phyloP scores from a whole-genome alignment of 2,113 vertebrate species.

The Gymnogyps californianus region DNA sequence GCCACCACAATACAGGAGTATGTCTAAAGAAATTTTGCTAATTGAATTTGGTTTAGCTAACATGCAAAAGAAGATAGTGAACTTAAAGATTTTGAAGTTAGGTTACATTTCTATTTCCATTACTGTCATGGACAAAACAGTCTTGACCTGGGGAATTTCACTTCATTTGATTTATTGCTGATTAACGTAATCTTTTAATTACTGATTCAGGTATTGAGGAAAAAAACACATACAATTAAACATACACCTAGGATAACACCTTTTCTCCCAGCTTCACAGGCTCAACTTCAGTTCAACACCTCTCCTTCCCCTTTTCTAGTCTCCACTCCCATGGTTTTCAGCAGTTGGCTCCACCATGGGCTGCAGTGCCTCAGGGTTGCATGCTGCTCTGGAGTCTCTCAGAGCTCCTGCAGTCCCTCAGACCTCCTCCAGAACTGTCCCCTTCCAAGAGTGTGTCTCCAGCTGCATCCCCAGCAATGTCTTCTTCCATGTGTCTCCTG shows the following conservation, averaged over 20 bases:
- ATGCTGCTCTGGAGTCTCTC: not conserved
- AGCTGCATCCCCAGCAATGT: not conserved
- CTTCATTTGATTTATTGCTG: not conserved
- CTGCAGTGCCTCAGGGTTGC: not conserved
- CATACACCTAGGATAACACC: not conserved
- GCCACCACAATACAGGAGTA: not conserved
- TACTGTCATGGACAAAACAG: not conserved
- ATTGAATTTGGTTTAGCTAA: not conserved
- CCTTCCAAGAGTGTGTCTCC: not conserved
- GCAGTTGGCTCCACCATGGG: not conserved
- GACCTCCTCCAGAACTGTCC: not conserved
- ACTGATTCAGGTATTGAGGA: accelerated
- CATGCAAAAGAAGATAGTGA: not conserved
- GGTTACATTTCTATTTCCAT: not conserved
- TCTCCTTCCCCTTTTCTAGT: not conserved
- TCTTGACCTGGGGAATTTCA: not conserved
- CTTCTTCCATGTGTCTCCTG: not conserved
- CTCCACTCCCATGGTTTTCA: not conserved
- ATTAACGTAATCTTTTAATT: not conserved
- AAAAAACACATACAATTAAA: not conserved
- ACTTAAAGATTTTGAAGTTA: not conserved
- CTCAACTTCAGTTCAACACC: not conserved
- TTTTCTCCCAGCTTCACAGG: not conserved
- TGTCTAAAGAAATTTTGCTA: not conserved
- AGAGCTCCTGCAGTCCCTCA: not conserved